phyloP scores from a whole-genome alignment of 2,888 invertebrate species.

The Xestia rhomboidea region DNA sequence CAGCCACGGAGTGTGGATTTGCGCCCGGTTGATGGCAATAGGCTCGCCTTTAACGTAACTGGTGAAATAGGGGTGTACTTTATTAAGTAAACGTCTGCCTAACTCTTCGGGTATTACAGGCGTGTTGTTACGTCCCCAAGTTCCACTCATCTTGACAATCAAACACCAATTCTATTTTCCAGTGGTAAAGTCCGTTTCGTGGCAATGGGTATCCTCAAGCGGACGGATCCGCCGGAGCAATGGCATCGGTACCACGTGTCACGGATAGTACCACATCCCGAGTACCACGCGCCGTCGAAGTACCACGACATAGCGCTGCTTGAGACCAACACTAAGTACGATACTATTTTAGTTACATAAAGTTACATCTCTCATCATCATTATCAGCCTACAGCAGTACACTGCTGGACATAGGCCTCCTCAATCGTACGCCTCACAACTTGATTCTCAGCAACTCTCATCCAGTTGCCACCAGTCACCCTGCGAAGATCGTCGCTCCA shows the following conservation, averaged over 20 bases:
- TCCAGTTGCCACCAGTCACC: no score
- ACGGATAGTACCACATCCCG: constrained; percentile 69
- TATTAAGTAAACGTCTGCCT: not conserved
- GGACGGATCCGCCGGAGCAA: constrained; percentile 63
- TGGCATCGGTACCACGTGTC: constrained; percentile 66
- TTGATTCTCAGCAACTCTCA: no score
- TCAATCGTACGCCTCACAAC: no score
- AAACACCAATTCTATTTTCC: constrained; percentile 19
- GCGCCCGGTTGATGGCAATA: no score
- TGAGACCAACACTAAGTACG: constrained; percentile 56
- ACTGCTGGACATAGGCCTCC: no score
- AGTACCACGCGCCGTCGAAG: constrained; percentile 69
- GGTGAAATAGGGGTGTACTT: no score
- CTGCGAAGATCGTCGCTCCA: no score
- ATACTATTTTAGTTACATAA: not conserved
- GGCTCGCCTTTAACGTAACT: no score
- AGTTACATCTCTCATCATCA: not conserved
- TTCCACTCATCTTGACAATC: not conserved
- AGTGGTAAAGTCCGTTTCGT: constrained; percentile 69
- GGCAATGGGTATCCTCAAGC: constrained; percentile 66
- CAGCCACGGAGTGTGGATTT: no score
- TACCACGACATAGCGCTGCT: constrained; percentile 70
- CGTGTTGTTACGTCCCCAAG: not conserved
- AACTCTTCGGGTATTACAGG: not conserved
- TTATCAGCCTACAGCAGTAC: no score